A percentile compares a stretch with the other conserved stretches of the same genome.
These are phyloP conservation scores for Drosophila subobscura DNA, from an alignment of 1,140 invertebrate species.

Conservation along the genomic window DNA sequence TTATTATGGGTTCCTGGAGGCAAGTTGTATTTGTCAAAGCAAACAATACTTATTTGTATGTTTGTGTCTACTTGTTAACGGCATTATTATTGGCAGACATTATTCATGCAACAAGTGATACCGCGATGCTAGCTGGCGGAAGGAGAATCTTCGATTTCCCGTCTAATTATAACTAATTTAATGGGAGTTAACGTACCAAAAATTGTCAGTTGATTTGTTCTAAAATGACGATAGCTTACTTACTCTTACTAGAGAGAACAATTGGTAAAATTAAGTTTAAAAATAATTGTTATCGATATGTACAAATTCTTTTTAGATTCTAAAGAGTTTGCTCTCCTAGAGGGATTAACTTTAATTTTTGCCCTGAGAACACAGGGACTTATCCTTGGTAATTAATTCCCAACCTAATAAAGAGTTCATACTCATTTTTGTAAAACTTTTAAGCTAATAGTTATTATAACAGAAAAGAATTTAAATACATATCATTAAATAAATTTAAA, in stretches of 20 bases:
- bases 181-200: conserved; percentile 12
- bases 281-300: too few relatives aligned
- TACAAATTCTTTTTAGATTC: too few relatives aligned
- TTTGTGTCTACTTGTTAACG: conserved; percentile 27
- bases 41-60: conserved; percentile 55
- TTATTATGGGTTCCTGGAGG: conserved; percentile 69
- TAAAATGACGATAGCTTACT: too few relatives aligned
- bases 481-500: conserved; percentile 11
- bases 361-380: too few relatives aligned
- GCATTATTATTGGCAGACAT: conserved; percentile 54
- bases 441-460: too few relatives aligned
- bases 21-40: conserved; percentile 76
- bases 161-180: conserved; percentile 57
- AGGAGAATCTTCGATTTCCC: conserved; percentile 20
- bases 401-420: too few relatives aligned
- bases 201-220: conserved; percentile 40
- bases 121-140: conserved; percentile 7
- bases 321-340: too few relatives aligned
- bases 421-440: too few relatives aligned
- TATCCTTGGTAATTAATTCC: too few relatives aligned
- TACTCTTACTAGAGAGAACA: too few relatives aligned
- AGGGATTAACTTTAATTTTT: too few relatives aligned
- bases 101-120: conserved; percentile 72
- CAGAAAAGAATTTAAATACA: neutral
- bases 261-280: too few relatives aligned